phyloP scores from a whole-genome alignment of 1,140 invertebrate genomes.

The Aphelenchoides besseyi region DNA sequence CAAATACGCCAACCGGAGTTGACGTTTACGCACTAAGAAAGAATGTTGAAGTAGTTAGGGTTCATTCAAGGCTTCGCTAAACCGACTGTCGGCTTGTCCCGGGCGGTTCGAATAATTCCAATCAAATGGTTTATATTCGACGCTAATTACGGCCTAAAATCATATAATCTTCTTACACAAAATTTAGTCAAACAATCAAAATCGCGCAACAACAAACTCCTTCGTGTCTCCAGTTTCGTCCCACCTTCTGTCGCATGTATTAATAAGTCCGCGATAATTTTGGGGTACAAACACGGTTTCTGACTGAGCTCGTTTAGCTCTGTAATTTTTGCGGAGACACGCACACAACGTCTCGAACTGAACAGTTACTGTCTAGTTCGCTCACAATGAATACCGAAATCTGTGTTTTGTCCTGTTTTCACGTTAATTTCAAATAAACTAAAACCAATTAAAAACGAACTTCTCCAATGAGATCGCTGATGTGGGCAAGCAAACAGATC shows the following conservation, averaged over 20 bases:
- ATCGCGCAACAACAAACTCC: not conserved
- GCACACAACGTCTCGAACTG: not conserved
- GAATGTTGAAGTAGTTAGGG: not conserved
- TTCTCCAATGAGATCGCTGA: not conserved
- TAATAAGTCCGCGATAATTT: too few species aligned
- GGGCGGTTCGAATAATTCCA: not conserved
- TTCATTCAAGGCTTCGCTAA: not conserved
- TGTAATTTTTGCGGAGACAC: too few species aligned
- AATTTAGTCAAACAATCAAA: not conserved
- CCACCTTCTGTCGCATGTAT: not conserved
- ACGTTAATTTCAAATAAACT: not conserved
- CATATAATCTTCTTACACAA: not conserved
- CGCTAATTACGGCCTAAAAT: not conserved
- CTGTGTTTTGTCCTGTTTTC: not conserved
- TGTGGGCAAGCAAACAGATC: not conserved
- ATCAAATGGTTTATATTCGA: not conserved
- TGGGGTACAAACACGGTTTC: too few species aligned
- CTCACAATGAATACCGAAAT: not conserved
- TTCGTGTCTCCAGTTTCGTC: not conserved
- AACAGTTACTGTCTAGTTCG: not conserved
- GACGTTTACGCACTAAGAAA: slow-evolving; percentile 1
- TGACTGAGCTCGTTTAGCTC: too few species aligned
- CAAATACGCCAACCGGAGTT: slow-evolving; percentile 9
- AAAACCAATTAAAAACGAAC: not conserved
- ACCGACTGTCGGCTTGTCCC: not conserved